Base-by-base conservation (phyloP, 2,113 vertebrate species). In the Hucho hucho region DNA sequence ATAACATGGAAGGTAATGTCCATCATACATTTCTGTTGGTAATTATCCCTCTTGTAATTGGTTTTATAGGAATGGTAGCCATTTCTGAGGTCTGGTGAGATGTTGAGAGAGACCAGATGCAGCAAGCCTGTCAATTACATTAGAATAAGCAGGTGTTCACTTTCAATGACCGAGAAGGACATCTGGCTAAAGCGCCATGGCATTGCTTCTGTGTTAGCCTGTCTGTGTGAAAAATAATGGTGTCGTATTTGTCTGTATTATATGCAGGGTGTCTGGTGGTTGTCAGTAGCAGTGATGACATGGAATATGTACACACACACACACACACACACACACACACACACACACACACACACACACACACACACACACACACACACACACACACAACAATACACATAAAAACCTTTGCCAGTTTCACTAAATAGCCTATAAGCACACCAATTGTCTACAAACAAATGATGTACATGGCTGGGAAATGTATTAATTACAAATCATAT, bases 401-500 rank as follows among this genome's bases (percentile, higher is more conserved):
- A 24, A 12, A 14, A 75, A 11, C 79, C 43, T 66, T 65, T 73
- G 20, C 29, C 53, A 28, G 13, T 43, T n/a, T 67, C 69, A 80
- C 43, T 72, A 5, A 81, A 73, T 76, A 72, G 70, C 69, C 46
- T 81, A 58, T 77, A 77, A 87, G 81, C 84, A 64, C 14, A 58
- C 43, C 72, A 24, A 79, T 79, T 79, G 64, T 88, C 78, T 69
- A 16, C 71, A 67, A 14, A 83, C 79, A 82, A 86, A 81, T 26
- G 72, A 63, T 65, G 76, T 79, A 84, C 71, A 79, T 73, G 77
- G 77, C 68, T 71, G 46, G 72, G 77, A 81, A 64, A 24, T 83
- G 77, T 69, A 82, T 86, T 87, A 84, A 89, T 87, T 89, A 77
- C 53, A 83, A 72, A 86, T 81, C 67, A 77, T 82, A 83, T 78